Conservation (phyloP, 2,888 invertebrate genomes). For the Epirrhoe tristata region DNA sequence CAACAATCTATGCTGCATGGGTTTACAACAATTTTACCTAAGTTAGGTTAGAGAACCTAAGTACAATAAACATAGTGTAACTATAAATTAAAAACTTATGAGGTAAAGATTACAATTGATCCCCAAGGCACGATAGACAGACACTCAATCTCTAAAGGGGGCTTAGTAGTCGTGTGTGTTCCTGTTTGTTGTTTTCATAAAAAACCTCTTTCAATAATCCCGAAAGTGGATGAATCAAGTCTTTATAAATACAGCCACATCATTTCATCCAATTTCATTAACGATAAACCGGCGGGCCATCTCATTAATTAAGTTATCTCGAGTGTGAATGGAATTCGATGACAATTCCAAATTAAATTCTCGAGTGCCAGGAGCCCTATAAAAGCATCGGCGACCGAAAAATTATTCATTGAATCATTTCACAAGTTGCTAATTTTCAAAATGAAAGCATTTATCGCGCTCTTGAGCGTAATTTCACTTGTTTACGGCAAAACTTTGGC, state of each 20-base stretch:
- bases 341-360: conserved; percentile 53
- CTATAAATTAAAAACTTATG: too few relatives aligned
- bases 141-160: too few relatives aligned
- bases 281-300: conserved; percentile 38
- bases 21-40: too few relatives aligned
- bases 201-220: too few relatives aligned
- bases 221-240: too few relatives aligned
- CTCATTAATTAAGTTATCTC: conserved; percentile 45
- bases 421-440: conserved; percentile 45
- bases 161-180: too few relatives aligned
- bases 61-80: too few relatives aligned
- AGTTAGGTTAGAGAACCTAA: too few relatives aligned
- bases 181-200: too few relatives aligned
- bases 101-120: too few relatives aligned
- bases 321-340: conserved; percentile 45
- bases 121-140: too few relatives aligned
- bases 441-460: conserved; percentile 62
- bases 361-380: conserved; percentile 48
- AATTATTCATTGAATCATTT: conserved; percentile 42
- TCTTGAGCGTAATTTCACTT: conserved; percentile 56
- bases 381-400: conserved; percentile 47
- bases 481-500: conserved; percentile 59
- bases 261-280: conserved; percentile 41
- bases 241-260: neutral
- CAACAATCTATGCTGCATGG: too few relatives aligned